Evolutionary conservation across 2,888 invertebrate genomes (phyloP).

Genomic region (Aricia artaxerxes): DNA sequence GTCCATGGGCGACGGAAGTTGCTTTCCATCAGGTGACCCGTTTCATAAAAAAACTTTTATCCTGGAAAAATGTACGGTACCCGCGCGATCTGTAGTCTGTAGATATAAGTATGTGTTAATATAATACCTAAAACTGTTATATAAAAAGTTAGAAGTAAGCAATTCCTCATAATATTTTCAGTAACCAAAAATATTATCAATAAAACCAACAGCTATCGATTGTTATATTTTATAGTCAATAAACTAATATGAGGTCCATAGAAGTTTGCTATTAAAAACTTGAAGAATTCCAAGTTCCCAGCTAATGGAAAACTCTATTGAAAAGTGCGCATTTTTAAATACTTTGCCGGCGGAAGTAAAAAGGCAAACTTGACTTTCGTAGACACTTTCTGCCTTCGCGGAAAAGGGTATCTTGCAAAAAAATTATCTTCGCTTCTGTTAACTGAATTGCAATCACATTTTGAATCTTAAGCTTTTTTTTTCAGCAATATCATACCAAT

Average conservation of each 20-base stretch:
- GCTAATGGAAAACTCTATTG: conserved; percentile 8
- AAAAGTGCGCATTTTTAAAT: conserved; percentile 2
- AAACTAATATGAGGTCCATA: background rate
- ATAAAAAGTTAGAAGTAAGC: no score
- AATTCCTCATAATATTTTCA: no score
- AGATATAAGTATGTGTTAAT: no score
- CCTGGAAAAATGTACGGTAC: no score
- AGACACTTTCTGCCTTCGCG: background rate
- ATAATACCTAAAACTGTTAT: no score
- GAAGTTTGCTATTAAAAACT: background rate
- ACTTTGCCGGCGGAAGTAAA: conserved; percentile 11
- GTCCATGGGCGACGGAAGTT: no score
- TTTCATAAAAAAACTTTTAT: no score
- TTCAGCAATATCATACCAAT: background rate
- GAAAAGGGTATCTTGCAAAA: background rate
- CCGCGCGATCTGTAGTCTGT: no score
- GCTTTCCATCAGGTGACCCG: no score
- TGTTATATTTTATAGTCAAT: background rate
- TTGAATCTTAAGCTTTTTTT: background rate
- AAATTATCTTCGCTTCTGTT: background rate
- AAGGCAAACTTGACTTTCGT: conserved; percentile 12
- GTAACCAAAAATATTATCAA: background rate
- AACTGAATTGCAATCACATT: background rate
- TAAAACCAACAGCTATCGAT: background rate
- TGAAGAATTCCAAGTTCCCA: background rate